phyloP scores from a whole-genome alignment of 2,797 vertebrate species.

The Labeo calbasu region DNA sequence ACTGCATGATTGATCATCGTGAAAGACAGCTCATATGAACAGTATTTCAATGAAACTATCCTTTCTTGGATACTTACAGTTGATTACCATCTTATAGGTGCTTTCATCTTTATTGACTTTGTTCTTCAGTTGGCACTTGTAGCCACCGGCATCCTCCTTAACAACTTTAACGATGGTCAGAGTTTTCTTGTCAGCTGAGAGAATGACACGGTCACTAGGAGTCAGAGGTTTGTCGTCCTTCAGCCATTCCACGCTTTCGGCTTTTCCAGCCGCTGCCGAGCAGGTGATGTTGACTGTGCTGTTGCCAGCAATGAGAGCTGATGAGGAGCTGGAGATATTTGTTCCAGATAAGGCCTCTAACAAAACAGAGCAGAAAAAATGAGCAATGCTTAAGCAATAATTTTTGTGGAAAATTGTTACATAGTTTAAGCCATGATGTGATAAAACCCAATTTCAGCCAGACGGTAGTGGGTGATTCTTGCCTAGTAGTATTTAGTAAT shows the following conservation, averaged over 20 bases:
- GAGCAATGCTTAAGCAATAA: neutral
- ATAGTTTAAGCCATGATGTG: too few species aligned
- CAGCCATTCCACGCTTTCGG: slow-evolving; percentile 55
- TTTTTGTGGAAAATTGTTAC: too few species aligned
- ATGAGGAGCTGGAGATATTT: slow-evolving; percentile 43
- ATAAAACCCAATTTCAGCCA: too few species aligned
- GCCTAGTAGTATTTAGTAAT: too few species aligned
- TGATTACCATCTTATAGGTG: slow-evolving; percentile 63
- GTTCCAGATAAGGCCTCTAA: slow-evolving; percentile 66
- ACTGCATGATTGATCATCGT: neutral
- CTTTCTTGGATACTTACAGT: slow-evolving; percentile 69
- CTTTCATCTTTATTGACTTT: slow-evolving; percentile 30
- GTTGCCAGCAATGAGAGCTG: slow-evolving; percentile 65
- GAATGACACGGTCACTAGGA: neutral
- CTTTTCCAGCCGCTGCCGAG: slow-evolving; percentile 48
- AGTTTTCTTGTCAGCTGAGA: slow-evolving; percentile 47
- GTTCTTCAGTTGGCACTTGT: slow-evolving; percentile 67
- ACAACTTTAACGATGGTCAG: slow-evolving; percentile 60
- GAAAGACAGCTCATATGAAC: neutral
- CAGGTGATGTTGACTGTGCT: slow-evolving; percentile 71
- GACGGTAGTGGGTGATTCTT: too few species aligned
- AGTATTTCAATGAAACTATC: neutral
- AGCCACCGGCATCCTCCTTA: slow-evolving; percentile 70
- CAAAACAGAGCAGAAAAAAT: neutral
- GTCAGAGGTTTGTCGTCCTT: slow-evolving; percentile 60